Evolutionary conservation across 2,797 vertebrate genomes (phyloP).

Genomic region (Takifugu rubripes): DNA sequence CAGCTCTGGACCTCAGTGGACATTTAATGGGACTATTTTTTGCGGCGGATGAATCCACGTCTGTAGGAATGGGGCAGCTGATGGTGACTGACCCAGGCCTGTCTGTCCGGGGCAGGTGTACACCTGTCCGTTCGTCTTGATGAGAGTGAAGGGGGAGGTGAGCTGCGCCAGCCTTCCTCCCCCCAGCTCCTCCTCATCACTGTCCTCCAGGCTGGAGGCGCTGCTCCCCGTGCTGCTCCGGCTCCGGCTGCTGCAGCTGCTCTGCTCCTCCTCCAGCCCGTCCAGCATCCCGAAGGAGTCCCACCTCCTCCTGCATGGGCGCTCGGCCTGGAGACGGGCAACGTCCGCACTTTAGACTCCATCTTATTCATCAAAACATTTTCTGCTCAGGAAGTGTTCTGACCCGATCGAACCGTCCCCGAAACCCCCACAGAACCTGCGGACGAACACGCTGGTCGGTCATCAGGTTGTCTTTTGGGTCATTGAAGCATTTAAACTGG

Average conservation of each 20-base stretch:
- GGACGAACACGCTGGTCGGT: too few relatives aligned
- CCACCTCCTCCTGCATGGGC: conserved; percentile 80
- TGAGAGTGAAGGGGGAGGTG: conserved; percentile 85
- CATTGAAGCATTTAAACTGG: too few relatives aligned
- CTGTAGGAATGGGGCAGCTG: not conserved
- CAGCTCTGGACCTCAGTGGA: too few relatives aligned
- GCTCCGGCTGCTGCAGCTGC: conserved; percentile 87
- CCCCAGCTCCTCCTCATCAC: conserved; percentile 9
- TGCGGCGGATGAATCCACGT: not conserved
- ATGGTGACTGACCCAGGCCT: conserved; percentile 87
- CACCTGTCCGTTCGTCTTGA: conserved; percentile 95
- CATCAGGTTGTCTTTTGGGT: too few relatives aligned
- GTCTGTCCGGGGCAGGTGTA: conserved; percentile 96
- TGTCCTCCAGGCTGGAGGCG: conserved; percentile 69
- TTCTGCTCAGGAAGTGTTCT: too few relatives aligned
- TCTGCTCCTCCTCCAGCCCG: conserved; percentile 79
- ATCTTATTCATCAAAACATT: not conserved
- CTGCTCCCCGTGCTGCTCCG: conserved; percentile 76
- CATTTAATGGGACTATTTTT: not conserved
- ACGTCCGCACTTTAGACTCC: too few relatives aligned
- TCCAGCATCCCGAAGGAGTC: conserved; percentile 93
- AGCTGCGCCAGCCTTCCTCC: conserved; percentile 42
- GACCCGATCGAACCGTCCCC: too few relatives aligned
- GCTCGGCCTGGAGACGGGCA: conserved; percentile 75
- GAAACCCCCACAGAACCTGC: too few relatives aligned